These are phyloP conservation scores for Myotis findleyi DNA, from an alignment of 2,797 vertebrate species.

Conservation along the genomic window DNA sequence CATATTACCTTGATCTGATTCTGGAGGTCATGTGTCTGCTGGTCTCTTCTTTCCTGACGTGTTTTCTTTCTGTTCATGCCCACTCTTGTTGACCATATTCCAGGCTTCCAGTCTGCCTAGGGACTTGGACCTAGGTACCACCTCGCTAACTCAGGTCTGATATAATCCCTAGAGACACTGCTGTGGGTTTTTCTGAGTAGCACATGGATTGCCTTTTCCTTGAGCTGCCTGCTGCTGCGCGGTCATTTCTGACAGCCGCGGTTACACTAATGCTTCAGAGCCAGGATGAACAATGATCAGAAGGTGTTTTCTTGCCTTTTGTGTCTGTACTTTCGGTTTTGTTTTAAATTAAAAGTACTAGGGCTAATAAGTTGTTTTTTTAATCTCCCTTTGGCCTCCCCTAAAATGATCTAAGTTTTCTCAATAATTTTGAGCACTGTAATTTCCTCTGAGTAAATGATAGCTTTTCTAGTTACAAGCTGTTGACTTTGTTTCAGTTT, in stretches of 20 bases:
- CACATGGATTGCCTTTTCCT: background rate
- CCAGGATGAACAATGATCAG: background rate
- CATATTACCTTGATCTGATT: background rate
- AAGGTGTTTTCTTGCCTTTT: background rate
- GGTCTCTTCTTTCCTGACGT: background rate
- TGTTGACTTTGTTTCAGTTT: background rate
- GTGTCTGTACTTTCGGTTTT: background rate
- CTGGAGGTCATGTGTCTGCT: background rate
- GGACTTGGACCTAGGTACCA: background rate
- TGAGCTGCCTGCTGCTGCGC: background rate
- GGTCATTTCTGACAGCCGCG: background rate
- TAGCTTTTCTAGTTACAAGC: background rate
- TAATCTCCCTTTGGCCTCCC: background rate
- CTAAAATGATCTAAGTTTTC: background rate
- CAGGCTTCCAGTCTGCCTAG: background rate
- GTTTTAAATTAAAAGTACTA: conserved; percentile 53
- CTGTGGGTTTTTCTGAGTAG: background rate
- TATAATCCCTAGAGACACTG: background rate
- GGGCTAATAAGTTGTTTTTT: background rate
- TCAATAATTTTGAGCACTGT: background rate
- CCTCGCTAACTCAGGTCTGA: background rate
- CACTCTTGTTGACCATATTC: background rate
- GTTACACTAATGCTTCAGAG: background rate
- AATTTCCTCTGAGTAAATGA: background rate
- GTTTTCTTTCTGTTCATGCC: background rate